phyloP scores from a whole-genome alignment of 2,113 vertebrate species.

The Garra rufa region DNA sequence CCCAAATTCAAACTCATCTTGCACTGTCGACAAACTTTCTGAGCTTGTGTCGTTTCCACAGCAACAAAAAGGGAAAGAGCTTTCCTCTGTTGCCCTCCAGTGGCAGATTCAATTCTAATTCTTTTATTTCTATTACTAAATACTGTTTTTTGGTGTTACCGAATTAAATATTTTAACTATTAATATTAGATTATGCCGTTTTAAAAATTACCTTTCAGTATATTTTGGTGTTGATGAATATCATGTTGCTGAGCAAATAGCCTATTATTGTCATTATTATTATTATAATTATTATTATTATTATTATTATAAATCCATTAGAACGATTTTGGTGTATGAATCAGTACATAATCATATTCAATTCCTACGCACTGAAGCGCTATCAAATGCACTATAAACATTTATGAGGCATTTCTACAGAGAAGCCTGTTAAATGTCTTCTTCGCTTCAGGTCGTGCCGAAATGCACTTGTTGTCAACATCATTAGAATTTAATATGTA shows the following conservation, averaged over 20 bases:
- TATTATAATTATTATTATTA: not conserved
- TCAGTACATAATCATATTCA: not conserved
- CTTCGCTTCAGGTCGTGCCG: not conserved
- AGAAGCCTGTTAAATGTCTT: not conserved
- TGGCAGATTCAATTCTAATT: not conserved
- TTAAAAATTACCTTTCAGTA: not conserved
- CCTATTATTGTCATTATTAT: too few relatives aligned
- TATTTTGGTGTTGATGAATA: not conserved
- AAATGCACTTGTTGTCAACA: conserved; percentile 27
- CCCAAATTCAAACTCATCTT: conserved; percentile 56
- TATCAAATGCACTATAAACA: conserved; percentile 1
- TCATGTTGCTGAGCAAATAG: not conserved
- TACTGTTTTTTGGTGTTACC: not conserved
- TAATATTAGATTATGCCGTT: too few relatives aligned
- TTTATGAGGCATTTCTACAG: conserved; percentile 10
- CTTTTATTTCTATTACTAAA: not conserved
- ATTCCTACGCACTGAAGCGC: not conserved
- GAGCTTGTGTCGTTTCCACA: conserved; percentile 30
- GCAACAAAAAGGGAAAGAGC: conserved; percentile 10
- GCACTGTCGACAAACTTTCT: not conserved
- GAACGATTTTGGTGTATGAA: not conserved
- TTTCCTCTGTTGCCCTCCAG: conserved; percentile 22
- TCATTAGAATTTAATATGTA: conserved; percentile 23
- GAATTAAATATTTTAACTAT: too few relatives aligned
- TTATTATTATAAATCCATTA: not conserved